phyloP scores from a whole-genome alignment of 1,140 invertebrate genomes.

The Bradynema listronoti region DNA sequence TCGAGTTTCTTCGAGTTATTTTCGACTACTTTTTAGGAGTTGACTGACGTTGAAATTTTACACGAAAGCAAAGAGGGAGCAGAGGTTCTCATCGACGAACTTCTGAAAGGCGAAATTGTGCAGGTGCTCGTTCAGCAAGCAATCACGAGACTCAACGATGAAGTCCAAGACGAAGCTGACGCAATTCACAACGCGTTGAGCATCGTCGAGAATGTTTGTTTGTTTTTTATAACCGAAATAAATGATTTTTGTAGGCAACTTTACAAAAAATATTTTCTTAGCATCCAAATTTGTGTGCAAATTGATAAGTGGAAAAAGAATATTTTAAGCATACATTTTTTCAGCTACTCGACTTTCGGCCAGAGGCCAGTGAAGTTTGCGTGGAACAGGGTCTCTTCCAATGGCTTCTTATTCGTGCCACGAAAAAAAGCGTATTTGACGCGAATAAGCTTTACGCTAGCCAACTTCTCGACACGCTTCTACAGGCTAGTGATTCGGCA shows the following conservation, averaged over 20 bases:
- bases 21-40: conserved; percentile 69
- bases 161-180: conserved; percentile 84
- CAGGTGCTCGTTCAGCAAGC: conserved; percentile 81
- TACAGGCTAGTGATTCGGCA: conserved; percentile 77
- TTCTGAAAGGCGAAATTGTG: conserved; percentile 78
- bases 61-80: conserved; percentile 69
- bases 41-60: conserved; percentile 89
- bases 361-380: conserved; percentile 71
- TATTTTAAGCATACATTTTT: conserved; percentile 9
- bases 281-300: not conserved
- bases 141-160: conserved; percentile 84
- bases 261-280: conserved; percentile 6
- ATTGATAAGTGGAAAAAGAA: too few relatives aligned
- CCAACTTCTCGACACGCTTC: conserved; percentile 87
- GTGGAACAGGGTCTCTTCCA: conserved; percentile 76
- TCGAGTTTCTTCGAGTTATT: too few relatives aligned
- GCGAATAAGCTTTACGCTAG: conserved; percentile 89
- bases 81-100: conserved; percentile 60
- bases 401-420: conserved; percentile 79
- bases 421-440: conserved; percentile 77
- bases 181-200: conserved; percentile 87
- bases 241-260: too few relatives aligned
- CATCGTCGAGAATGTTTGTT: conserved; percentile 48
- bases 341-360: conserved; percentile 70
- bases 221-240: conserved; percentile 7